Evolutionary conservation across 2,113 vertebrate genomes (phyloP).

Genomic region (Protomyctophum bolini): DNA sequence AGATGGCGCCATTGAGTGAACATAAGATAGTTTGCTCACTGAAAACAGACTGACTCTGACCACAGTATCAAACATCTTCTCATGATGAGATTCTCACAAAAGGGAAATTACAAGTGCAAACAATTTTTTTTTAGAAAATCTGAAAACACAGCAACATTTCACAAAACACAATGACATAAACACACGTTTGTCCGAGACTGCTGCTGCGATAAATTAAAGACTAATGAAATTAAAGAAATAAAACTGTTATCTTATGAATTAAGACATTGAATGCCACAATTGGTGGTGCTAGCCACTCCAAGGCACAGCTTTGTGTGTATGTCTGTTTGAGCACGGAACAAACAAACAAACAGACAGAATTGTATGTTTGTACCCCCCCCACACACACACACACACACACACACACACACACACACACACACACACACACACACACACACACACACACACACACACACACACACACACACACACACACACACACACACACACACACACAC

Average conservation of each 20-base stretch:
- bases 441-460: neutral
- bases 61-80: slow-evolving; percentile 38
- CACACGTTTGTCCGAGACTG: too few species aligned
- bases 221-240: too few species aligned
- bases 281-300: too few species aligned
- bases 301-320: too few species aligned
- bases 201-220: too few species aligned
- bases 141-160: too few species aligned
- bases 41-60: slow-evolving; percentile 26
- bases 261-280: too few species aligned
- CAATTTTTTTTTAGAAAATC: too few species aligned
- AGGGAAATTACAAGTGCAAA: too few species aligned
- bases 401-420: slow-evolving; percentile 1
- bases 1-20: slow-evolving; percentile 57
- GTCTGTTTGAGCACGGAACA: too few species aligned
- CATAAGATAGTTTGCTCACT: slow-evolving; percentile 23
- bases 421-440: slow-evolving; percentile 21
- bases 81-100: slow-evolving; percentile 13
- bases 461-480: neutral
- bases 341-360: neutral
- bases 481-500: slow-evolving; percentile 22
- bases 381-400: neutral
- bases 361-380: neutral
- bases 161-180: too few species aligned
- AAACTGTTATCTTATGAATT: too few species aligned